phyloP scores from a whole-genome alignment of 2,888 invertebrate genomes.

The Cosmia pyralina region DNA sequence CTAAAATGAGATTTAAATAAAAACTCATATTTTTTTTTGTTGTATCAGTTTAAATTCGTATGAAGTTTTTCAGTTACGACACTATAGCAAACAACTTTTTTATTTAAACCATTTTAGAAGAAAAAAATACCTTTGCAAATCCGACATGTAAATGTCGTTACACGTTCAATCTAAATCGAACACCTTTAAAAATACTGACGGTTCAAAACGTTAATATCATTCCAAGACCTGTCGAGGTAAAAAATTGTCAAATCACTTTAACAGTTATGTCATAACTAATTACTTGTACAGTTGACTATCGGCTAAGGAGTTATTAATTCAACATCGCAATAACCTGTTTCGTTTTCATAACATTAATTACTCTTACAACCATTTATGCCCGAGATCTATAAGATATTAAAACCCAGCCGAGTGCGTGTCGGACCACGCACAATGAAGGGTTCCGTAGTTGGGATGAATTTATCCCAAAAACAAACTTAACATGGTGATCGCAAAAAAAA shows the following conservation, averaged over 20 bases:
- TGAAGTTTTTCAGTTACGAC: background rate
- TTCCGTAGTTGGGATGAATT: too few relatives aligned
- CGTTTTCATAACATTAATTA: slow-evolving; percentile 55
- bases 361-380: slow-evolving; percentile 20
- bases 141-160: background rate
- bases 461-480: too few relatives aligned
- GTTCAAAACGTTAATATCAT: slow-evolving; percentile 24
- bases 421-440: too few relatives aligned
- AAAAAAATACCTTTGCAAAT: background rate
- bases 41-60: background rate
- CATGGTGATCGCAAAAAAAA: too few relatives aligned
- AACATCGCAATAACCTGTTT: slow-evolving; percentile 56
- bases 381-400: background rate
- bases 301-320: slow-evolving; percentile 55
- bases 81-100: slow-evolving; percentile 9
- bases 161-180: slow-evolving; percentile 4
- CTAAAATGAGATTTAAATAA: background rate
- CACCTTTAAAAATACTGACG: slow-evolving; percentile 3
- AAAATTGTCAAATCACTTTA: slow-evolving; percentile 56
- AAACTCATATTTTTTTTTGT: too few relatives aligned
- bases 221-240: slow-evolving; percentile 16
- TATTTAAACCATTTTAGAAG: background rate
- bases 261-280: slow-evolving; percentile 60
- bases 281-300: slow-evolving; percentile 35
- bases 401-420: too few relatives aligned